Percentiles rank a stretch among this genome's conserved stretches.
Conservation (phyloP, 2,797 vertebrate species). For the Peromyscus melanophrys region DNA sequence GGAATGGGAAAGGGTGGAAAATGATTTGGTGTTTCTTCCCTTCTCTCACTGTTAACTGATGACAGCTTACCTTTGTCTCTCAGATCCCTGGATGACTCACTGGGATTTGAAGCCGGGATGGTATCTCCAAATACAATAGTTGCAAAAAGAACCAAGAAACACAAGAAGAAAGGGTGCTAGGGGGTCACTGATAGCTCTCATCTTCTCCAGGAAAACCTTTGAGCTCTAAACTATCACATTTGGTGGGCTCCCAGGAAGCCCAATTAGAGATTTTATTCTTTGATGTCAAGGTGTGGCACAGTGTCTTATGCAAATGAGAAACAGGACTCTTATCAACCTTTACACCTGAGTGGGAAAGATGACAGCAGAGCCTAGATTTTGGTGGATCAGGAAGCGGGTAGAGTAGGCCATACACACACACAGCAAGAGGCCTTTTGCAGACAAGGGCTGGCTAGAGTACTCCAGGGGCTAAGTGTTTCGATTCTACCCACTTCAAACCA, state of each 20-base stretch:
- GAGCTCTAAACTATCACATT: not conserved
- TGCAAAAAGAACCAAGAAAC: conserved; percentile 28
- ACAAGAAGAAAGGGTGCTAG: not conserved
- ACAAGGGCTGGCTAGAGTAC: not conserved
- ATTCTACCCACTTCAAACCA: not conserved
- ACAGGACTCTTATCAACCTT: not conserved
- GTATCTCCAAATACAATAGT: not conserved
- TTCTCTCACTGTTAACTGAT: conserved; percentile 10
- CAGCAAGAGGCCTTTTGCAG: not conserved
- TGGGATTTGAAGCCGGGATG: not conserved
- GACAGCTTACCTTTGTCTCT: not conserved
- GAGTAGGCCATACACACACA: not conserved
- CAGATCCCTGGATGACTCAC: not conserved
- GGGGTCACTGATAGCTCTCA: not conserved
- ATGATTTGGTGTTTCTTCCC: not conserved
- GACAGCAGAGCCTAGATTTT: not conserved
- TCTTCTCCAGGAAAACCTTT: not conserved
- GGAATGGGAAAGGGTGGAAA: not conserved
- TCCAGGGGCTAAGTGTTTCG: not conserved
- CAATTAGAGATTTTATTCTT: not conserved
- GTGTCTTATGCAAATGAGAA: conserved; percentile 38
- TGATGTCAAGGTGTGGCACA: not conserved
- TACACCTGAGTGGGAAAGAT: not conserved
- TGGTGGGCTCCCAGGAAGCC: not conserved
- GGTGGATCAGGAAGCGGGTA: not conserved